Evolutionary conservation across 1,140 invertebrate genomes (phyloP), one percentile per base, ranked within the genome.

Genomic region (Drosophila watanabei): DNA sequence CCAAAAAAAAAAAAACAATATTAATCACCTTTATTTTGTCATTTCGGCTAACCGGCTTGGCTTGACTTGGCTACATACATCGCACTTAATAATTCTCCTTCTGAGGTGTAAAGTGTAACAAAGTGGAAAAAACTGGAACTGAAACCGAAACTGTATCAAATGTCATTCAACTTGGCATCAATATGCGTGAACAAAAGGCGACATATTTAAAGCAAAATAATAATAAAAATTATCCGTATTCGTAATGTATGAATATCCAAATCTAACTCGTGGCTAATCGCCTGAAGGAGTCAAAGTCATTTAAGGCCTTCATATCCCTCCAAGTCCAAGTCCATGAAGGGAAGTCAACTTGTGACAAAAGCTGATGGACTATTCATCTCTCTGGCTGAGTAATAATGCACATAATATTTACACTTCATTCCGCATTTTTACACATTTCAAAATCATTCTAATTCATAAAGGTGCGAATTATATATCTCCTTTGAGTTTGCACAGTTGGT

Each of bases 81-180:
- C 52, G 20, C 2, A n/a, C 54, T 35, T 30, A 30, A 41, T 71
- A 59, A 71, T 41, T 60, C 45, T 72, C 37, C 11, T 35, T 41
- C 54, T 20, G 70, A 51, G 39, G 64, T 54, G 48, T 48, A 72
- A 64, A 56, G 70, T 71, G 51, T 71, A 57, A 79, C 59, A 59
- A 49, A 63, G 46, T 49, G 24, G 48, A 43, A 61, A 75, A 73
- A 75, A 75, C 71, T 75, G 69, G 71, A 70, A 75, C 54, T 18
- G 51, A 52, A 79, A 80, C 59, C 64, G 82, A 76, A 87, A 88
- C 76, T 87, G 84, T 87, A 59, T 64, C 76, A 76, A 72, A 86
- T 82, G 83, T 87, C 84, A 83, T 88, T 87, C 83, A 87, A 87
- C 83, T 65, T 80, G 82, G 20, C 58, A 48, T 62, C 54, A 61